A percentile compares a stretch with the other conserved stretches of the same genome.
These are phyloP conservation scores for Lampris incognitus DNA, from an alignment of 2,113 vertebrate species.

Conservation along the genomic window DNA sequence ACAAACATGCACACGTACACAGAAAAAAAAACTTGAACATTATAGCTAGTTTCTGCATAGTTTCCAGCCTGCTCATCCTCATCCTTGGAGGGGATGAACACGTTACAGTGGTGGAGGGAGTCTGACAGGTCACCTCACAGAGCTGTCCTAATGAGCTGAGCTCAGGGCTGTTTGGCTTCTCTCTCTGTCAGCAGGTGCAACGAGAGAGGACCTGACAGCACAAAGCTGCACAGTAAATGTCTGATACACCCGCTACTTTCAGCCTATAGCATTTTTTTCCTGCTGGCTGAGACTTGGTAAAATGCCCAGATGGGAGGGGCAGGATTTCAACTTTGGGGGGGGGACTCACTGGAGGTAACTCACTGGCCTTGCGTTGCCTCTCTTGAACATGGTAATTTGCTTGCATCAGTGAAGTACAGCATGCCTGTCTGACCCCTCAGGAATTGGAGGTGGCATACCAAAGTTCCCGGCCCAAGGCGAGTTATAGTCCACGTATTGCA, in stretches of 20 bases:
- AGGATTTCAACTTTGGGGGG: neutral
- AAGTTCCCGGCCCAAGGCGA: neutral
- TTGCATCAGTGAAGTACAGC: neutral
- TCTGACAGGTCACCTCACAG: conserved; percentile 39
- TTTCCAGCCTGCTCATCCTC: conserved; percentile 6
- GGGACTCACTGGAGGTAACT: neutral
- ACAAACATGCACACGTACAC: neutral
- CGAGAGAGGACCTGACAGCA: conserved; percentile 24
- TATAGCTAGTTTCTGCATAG: neutral
- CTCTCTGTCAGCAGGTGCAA: conserved; percentile 40
- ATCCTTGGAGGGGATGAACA: conserved; percentile 31
- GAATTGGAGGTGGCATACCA: neutral
- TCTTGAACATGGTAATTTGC: neutral
- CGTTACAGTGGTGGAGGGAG: conserved; percentile 43
- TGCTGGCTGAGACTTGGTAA: neutral
- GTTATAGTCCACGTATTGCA: neutral
- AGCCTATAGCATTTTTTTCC: conserved; percentile 16
- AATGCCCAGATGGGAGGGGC: neutral
- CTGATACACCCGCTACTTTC: conserved; percentile 16
- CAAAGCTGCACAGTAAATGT: conserved; percentile 19
- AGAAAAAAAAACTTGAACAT: neutral
- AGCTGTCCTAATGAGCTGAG: conserved; percentile 57
- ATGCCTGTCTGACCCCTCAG: neutral
- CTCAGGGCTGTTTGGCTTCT: conserved; percentile 52
- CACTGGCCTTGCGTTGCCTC: neutral